These are phyloP conservation scores for Phenganax stokvisi DNA, from an alignment of 92 coral and sea anemone species.

Conservation along the genomic window DNA sequence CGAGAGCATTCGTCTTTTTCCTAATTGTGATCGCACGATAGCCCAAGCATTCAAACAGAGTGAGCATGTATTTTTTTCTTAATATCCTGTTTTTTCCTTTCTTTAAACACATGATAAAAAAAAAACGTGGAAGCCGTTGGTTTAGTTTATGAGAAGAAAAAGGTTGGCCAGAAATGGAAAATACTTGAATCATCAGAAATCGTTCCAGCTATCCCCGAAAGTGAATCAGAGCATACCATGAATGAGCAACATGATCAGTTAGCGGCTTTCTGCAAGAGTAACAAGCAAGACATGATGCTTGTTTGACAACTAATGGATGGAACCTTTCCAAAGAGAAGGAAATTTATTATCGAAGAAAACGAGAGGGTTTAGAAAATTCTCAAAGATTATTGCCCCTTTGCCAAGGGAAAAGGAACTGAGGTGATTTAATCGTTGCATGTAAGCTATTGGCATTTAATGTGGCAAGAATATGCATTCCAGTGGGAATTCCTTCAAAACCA, in stretches of 20 bases:
- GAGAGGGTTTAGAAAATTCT: slow-evolving; percentile 29
- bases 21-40: not conserved
- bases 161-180: slow-evolving; percentile 4
- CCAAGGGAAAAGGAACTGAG: slow-evolving; percentile 2
- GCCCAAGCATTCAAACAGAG: not conserved
- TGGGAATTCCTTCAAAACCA: too few relatives aligned
- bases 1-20: not conserved
- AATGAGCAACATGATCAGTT: slow-evolving; percentile 14
- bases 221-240: not conserved
- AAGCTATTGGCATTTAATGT: not conserved
- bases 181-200: not conserved
- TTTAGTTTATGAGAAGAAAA: slow-evolving; percentile 3
- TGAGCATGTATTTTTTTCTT: not conserved
- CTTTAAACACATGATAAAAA: slow-evolving; percentile 8
- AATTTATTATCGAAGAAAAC: not conserved
- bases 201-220: not conserved
- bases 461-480: not conserved
- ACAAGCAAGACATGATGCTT: slow-evolving; percentile 10
- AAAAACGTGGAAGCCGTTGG: slow-evolving; percentile 10
- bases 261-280: slow-evolving; percentile 3
- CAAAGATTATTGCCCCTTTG: slow-evolving; percentile 26
- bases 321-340: slow-evolving; percentile 24
- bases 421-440: not conserved
- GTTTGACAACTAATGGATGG: slow-evolving; percentile 34
- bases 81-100: not conserved